These are phyloP conservation scores for Phoxinus phoxinus DNA, from an alignment of 2,113 vertebrate species.

Conservation along the genomic window DNA sequence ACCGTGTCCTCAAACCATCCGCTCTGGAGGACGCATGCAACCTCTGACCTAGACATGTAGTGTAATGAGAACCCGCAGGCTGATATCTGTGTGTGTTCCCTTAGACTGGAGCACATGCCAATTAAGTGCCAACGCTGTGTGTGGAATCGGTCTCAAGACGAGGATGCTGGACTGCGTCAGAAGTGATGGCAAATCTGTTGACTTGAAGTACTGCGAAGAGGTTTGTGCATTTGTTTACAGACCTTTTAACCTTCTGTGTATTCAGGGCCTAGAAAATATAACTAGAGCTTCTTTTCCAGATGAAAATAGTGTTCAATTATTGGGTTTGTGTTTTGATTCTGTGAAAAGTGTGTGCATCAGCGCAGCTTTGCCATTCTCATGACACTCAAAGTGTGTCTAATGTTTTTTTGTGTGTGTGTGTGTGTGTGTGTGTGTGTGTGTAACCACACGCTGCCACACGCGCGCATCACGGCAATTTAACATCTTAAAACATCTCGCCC, in stretches of 20 bases:
- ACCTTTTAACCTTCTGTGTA: background rate
- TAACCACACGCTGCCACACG: too few relatives aligned
- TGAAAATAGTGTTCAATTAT: background rate
- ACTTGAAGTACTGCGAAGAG: conserved; percentile 92
- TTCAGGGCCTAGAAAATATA: too few relatives aligned
- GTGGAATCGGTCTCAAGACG: conserved; percentile 91
- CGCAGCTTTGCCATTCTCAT: background rate
- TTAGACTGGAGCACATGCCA: conserved; percentile 98
- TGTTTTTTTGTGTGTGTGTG: too few relatives aligned
- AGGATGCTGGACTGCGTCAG: conserved; percentile 97
- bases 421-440: too few relatives aligned
- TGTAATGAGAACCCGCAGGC: conserved; percentile 7
- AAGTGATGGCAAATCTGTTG: conserved; percentile 94
- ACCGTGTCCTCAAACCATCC: conserved; percentile 26
- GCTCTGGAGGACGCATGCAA: background rate
- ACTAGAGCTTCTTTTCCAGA: background rate
- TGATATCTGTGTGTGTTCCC: conserved; percentile 29
- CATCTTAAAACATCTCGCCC: too few relatives aligned
- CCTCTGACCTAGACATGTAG: conserved; percentile 1
- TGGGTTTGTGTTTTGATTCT: background rate
- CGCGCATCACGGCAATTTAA: too few relatives aligned
- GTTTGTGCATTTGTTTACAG: conserved; percentile 71
- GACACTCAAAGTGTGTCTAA: background rate
- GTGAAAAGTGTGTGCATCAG: background rate
- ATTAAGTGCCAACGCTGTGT: conserved; percentile 92